Evolutionary conservation across 2,113 vertebrate species (phyloP).

Genomic region (Cyanoramphus novaezelandiae): DNA sequence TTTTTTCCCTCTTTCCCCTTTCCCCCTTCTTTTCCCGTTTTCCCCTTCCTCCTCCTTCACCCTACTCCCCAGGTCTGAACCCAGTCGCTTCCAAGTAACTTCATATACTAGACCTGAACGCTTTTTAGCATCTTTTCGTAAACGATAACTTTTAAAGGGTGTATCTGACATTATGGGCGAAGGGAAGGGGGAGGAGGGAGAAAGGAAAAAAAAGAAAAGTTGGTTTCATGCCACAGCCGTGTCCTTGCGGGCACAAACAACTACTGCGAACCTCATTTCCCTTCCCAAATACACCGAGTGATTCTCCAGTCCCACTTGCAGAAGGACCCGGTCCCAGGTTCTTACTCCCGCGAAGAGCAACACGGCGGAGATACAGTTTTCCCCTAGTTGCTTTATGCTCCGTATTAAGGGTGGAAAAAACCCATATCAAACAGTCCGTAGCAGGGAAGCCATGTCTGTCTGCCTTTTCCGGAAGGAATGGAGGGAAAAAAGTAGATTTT

Average conservation of each 20-base stretch:
- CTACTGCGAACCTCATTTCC: neutral
- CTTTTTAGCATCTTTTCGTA: neutral
- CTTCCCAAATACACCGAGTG: neutral
- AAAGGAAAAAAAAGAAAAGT: neutral
- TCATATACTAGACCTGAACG: neutral
- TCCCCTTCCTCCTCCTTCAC: neutral
- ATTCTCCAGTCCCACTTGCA: neutral
- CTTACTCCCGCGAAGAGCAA: neutral
- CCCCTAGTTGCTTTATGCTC: neutral
- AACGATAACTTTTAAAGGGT: neutral
- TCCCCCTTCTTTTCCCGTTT: neutral
- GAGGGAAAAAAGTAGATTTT: neutral
- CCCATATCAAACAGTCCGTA: neutral
- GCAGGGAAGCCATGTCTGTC: fast-evolving
- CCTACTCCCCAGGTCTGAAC: neutral
- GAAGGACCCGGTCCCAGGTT: neutral
- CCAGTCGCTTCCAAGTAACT: neutral
- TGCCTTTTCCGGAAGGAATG: neutral
- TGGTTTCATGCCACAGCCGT: neutral
- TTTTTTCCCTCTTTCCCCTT: neutral
- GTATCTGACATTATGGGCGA: neutral
- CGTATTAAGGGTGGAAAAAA: neutral
- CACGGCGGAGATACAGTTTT: neutral
- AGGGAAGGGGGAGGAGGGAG: neutral
- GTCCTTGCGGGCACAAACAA: neutral